Conservation (phyloP, 2,113 vertebrate genomes). For the Drymodes brunneopygia region DNA sequence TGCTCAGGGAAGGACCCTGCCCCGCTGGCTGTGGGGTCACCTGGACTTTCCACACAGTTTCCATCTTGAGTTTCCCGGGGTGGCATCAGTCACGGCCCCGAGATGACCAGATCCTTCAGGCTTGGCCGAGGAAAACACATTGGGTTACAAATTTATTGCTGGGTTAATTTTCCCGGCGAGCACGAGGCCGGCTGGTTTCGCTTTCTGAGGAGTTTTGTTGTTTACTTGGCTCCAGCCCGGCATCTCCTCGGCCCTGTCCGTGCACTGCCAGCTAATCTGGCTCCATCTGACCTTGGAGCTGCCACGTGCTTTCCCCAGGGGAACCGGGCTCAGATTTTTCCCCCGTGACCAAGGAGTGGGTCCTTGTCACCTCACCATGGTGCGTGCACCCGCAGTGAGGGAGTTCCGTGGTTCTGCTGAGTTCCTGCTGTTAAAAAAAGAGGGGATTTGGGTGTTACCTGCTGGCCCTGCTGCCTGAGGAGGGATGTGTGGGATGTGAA, state of each 20-base stretch:
- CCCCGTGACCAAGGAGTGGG: not conserved
- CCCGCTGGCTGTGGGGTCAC: not conserved
- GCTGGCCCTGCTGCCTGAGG: not conserved
- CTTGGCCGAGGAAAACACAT: not conserved
- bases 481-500: not conserved
- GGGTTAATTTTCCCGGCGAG: not conserved
- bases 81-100: rapidly evolving
- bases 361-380: not conserved
- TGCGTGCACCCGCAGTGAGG: rapidly evolving
- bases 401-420: not conserved
- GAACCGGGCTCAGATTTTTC: not conserved
- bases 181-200: not conserved
- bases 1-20: rapidly evolving
- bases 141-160: not conserved
- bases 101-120: not conserved
- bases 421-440: not conserved
- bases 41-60: not conserved
- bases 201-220: constrained; percentile 3
- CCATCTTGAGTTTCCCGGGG: not conserved
- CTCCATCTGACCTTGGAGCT: constrained; percentile 17
- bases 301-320: not conserved
- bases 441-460: rapidly evolving
- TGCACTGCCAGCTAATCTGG: not conserved
- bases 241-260: not conserved
- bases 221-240: not conserved